Evolutionary conservation across 2,113 vertebrate species (phyloP).

Genomic region (Peromyscus californicus): DNA sequence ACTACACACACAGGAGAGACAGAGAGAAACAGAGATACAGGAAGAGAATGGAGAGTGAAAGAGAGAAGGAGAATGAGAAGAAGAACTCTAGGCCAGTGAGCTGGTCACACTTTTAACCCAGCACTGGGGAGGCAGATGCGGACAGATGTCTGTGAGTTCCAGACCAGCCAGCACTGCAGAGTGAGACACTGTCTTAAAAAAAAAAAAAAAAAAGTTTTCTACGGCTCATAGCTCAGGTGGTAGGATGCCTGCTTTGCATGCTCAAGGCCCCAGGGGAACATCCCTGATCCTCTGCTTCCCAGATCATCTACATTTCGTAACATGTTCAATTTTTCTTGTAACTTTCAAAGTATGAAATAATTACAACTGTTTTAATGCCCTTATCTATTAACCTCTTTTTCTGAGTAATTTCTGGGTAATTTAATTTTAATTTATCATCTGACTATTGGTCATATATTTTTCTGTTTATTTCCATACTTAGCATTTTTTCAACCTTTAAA

Average conservation of each 20-base stretch:
- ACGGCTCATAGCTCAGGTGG: not conserved
- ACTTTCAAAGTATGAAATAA: slow-evolving; percentile 6
- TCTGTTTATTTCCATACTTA: not conserved
- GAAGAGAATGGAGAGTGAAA: not conserved
- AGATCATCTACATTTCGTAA: not conserved
- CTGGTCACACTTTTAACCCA: not conserved
- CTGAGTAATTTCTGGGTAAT: slow-evolving; percentile 29
- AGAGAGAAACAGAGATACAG: not conserved
- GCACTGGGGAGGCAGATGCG: not conserved
- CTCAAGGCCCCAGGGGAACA: not conserved
- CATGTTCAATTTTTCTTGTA: not conserved
- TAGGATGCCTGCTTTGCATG: not conserved
- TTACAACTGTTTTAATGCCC: not conserved
- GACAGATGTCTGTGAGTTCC: not conserved
- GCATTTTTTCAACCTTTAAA: not conserved
- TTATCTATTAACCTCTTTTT: slow-evolving; percentile 45
- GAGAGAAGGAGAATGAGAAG: not conserved
- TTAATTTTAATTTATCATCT: slow-evolving; percentile 16
- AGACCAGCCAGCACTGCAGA: not conserved
- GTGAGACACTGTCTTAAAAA: not conserved
- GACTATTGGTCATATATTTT: slow-evolving; percentile 1
- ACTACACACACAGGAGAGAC: not conserved
- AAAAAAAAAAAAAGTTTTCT: not conserved
- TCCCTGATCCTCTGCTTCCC: no score
- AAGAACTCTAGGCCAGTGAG: not conserved